Conservation (phyloP, 2,797 vertebrate genomes). For the Aldrovandia affinis region DNA sequence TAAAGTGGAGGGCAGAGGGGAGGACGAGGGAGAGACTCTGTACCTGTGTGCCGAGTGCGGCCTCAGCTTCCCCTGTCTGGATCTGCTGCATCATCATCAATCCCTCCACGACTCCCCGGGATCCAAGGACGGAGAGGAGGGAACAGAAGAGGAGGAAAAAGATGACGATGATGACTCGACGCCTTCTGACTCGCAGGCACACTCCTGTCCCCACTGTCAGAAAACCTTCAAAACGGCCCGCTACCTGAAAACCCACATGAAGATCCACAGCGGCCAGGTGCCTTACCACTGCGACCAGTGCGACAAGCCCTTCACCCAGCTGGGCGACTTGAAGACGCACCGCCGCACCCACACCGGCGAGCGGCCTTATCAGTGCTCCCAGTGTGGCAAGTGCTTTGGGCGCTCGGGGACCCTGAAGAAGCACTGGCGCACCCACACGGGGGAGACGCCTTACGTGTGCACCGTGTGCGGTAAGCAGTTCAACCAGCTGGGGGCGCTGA, state of each 20-base stretch:
- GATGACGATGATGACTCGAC: neutral
- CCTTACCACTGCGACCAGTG: conserved; percentile 41
- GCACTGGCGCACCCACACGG: conserved; percentile 44
- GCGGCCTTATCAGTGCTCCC: conserved; percentile 38
- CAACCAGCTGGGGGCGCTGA: conserved; percentile 42
- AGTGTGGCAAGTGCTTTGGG: conserved; percentile 40
- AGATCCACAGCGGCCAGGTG: conserved; percentile 41
- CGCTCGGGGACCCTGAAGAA: conserved; percentile 44
- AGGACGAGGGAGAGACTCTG: conserved; percentile 29
- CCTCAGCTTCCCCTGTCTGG: conserved; percentile 34
- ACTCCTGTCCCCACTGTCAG: conserved; percentile 31
- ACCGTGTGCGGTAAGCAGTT: conserved; percentile 35
- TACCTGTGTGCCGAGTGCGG: conserved; percentile 41
- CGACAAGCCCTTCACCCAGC: conserved; percentile 39
- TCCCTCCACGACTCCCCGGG: conserved; percentile 25
- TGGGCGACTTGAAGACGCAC: conserved; percentile 41
- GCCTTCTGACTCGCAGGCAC: conserved; percentile 5
- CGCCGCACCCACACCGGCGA: conserved; percentile 38
- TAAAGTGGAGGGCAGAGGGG: neutral
- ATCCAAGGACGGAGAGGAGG: conserved; percentile 1
- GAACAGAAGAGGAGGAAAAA: conserved; percentile 17
- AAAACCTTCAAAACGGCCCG: conserved; percentile 38
- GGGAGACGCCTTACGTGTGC: conserved; percentile 41
- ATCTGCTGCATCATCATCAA: conserved; percentile 31
- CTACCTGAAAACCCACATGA: conserved; percentile 41